Conservation (phyloP, 2,888 invertebrate species). For the Willowsia nigromaculata region DNA sequence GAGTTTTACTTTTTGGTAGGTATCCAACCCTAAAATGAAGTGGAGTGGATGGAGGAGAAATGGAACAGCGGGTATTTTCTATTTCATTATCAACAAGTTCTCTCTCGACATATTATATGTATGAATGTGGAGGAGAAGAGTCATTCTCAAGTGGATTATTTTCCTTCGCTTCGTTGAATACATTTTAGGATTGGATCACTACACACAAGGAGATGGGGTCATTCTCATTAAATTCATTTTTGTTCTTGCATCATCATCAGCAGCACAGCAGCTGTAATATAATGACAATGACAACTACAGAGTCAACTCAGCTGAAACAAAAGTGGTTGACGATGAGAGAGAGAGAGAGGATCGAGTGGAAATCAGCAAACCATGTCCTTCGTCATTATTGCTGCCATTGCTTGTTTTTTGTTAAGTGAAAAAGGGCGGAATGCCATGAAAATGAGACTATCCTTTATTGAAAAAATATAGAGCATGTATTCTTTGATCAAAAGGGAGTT, state of each 20-base stretch:
- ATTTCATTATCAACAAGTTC: slow-evolving; percentile 18
- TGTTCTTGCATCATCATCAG: slow-evolving; percentile 12
- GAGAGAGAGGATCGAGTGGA: background rate
- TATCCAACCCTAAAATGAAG: slow-evolving; percentile 48
- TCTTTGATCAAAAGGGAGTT: background rate
- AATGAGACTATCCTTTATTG: slow-evolving; percentile 7
- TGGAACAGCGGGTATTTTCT: background rate
- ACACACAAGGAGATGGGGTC: slow-evolving; percentile 19
- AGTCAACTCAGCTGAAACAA: slow-evolving; percentile 11
- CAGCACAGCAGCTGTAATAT: background rate
- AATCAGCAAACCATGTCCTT: slow-evolving; percentile 42
- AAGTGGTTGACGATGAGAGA: background rate
- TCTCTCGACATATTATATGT: background rate
- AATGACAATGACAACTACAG: background rate
- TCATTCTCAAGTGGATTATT: slow-evolving; percentile 53
- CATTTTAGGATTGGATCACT: slow-evolving; percentile 1
- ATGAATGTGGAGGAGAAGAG: background rate
- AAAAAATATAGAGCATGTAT: background rate
- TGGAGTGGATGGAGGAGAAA: slow-evolving; percentile 20
- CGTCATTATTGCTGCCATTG: background rate
- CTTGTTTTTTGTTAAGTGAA: background rate
- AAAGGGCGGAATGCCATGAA: slow-evolving; percentile 40
- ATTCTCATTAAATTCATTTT: slow-evolving; percentile 12
- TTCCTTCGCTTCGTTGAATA: slow-evolving; percentile 32
- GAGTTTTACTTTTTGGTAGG: slow-evolving; percentile 42